Evolutionary conservation across 2,797 vertebrate species (phyloP).

Genomic region (Enteromius paludinosus): DNA sequence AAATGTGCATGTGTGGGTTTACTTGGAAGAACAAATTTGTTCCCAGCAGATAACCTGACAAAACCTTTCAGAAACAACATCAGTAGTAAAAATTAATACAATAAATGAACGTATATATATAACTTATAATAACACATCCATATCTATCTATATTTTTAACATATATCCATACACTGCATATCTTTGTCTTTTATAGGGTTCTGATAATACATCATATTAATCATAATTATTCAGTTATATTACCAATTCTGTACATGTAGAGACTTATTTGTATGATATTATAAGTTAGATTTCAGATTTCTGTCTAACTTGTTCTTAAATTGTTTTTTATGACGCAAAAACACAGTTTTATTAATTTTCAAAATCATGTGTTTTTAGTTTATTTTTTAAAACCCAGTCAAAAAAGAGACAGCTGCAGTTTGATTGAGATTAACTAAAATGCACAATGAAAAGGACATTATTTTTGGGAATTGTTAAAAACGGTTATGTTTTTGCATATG

Average conservation of each 20-base stretch:
- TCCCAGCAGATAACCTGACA: background rate
- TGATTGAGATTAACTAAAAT: too few species aligned
- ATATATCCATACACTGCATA: background rate
- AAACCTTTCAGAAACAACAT: background rate
- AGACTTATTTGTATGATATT: background rate
- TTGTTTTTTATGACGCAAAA: background rate
- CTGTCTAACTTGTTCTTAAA: background rate
- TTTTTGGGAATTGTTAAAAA: too few species aligned
- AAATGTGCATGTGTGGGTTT: conserved; percentile 1
- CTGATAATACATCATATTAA: background rate
- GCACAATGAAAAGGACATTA: too few species aligned
- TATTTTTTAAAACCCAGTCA: too few species aligned
- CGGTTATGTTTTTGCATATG: too few species aligned
- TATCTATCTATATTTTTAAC: background rate
- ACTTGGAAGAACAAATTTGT: background rate
- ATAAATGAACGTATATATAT: background rate
- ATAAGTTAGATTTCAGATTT: background rate
- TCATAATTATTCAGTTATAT: background rate
- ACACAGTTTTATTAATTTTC: too few species aligned
- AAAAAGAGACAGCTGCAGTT: too few species aligned
- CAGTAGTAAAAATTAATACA: background rate
- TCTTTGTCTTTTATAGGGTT: background rate
- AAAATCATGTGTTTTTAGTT: too few species aligned
- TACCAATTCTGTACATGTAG: background rate
- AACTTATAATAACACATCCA: background rate